A percentile compares a stretch with the other conserved stretches of the same genome.
phyloP scores from a whole-genome alignment of 2,888 invertebrate species.

The Acanthosoma haemorrhoidale region DNA sequence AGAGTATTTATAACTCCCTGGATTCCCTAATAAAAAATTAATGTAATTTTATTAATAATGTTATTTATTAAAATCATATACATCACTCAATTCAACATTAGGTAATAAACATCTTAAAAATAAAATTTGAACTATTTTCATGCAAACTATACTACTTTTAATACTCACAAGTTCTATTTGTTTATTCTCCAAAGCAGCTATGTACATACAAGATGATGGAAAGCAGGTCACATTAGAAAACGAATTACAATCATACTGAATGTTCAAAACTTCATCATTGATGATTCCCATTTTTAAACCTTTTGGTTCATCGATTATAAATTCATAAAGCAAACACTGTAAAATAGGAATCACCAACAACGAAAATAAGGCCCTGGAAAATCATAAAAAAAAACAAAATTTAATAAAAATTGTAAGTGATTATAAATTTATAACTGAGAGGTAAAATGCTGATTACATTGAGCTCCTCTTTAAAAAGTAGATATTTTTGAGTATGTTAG shows the following conservation, averaged over 20 bases:
- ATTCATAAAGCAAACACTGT: slow-evolving; percentile 72
- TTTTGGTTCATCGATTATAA: slow-evolving; percentile 72
- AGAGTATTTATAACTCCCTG: too few relatives aligned
- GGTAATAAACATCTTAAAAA: too few relatives aligned
- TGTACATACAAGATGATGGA: slow-evolving; percentile 41
- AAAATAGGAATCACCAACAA: slow-evolving; percentile 75
- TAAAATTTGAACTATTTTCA: too few relatives aligned
- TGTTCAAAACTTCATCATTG: slow-evolving; percentile 63
- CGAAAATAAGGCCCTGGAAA: slow-evolving; percentile 71
- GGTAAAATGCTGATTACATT: slow-evolving; percentile 39
- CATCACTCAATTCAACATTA: too few relatives aligned
- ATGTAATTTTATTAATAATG: too few relatives aligned
- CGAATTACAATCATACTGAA: slow-evolving; percentile 32
- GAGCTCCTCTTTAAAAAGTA: slow-evolving; percentile 43
- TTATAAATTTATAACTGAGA: background rate
- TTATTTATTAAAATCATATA: too few relatives aligned
- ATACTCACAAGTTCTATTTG: slow-evolving; percentile 40
- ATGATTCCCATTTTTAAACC: slow-evolving; percentile 69
- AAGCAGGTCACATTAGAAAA: slow-evolving; percentile 37
- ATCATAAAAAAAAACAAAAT: background rate
- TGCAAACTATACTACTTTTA: too few relatives aligned
- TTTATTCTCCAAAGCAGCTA: slow-evolving; percentile 37
- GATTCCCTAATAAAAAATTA: too few relatives aligned
- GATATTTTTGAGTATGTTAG: slow-evolving; percentile 42
- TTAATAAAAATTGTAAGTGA: too few relatives aligned